Conservation (phyloP, 2,113 vertebrate species). For the Cynoglossus semilaevis region DNA sequence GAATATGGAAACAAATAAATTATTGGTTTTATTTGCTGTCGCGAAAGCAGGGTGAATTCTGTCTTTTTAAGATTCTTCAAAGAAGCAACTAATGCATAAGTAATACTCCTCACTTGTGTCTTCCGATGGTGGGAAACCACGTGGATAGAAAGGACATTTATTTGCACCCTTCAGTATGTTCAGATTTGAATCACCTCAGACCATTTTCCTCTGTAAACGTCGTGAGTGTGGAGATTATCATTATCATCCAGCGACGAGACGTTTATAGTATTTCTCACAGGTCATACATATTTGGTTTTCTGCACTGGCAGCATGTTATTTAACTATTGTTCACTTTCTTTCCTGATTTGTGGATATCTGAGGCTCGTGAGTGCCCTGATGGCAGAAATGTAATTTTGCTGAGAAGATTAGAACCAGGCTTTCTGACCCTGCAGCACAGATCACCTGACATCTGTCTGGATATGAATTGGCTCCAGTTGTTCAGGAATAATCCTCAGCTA, state of each 20-base stretch:
- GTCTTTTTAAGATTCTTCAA: conserved; percentile 66
- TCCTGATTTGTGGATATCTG: too few relatives aligned
- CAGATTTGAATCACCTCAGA: too few relatives aligned
- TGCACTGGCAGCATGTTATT: conserved; percentile 32
- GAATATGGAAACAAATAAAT: conserved; percentile 73
- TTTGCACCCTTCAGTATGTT: too few relatives aligned
- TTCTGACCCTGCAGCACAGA: conserved; percentile 63
- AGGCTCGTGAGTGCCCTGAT: conserved; percentile 49
- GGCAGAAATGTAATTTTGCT: conserved; percentile 70
- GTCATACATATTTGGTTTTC: background rate
- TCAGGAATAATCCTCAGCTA: conserved; percentile 42
- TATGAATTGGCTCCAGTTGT: conserved; percentile 73
- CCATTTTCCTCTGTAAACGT: too few relatives aligned
- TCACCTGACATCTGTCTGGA: conserved; percentile 69
- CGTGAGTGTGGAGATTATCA: too few relatives aligned
- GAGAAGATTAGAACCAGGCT: conserved; percentile 69
- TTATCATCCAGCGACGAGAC: too few relatives aligned
- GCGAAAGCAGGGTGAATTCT: conserved; percentile 44
- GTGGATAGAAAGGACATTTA: too few relatives aligned
- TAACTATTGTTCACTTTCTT: conserved; percentile 21
- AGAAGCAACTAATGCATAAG: conserved; percentile 74
- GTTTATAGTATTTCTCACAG: background rate
- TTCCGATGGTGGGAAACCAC: too few relatives aligned
- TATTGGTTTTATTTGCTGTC: conserved; percentile 67
- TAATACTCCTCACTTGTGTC: conserved; percentile 63